phyloP scores from a whole-genome alignment of 2,113 vertebrate species.

The Psittacus erithacus region DNA sequence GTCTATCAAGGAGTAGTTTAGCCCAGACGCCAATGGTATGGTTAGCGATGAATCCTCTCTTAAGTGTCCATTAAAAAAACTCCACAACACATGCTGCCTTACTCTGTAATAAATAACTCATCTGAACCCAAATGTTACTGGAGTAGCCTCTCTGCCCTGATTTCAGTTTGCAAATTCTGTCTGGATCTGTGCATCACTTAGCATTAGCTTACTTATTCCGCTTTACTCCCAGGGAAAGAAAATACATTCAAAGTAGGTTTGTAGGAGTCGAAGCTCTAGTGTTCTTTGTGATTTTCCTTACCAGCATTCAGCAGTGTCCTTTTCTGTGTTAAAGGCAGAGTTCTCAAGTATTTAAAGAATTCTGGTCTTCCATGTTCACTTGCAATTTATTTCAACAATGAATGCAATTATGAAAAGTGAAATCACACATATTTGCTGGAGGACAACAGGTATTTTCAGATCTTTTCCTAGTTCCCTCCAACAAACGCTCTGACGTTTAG shows the following conservation, averaged over 20 bases:
- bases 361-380: not conserved
- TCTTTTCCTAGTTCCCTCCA: conserved; percentile 12
- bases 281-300: not conserved
- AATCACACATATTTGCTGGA: conserved; percentile 16
- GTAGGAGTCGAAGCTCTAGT: not conserved
- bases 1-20: not conserved
- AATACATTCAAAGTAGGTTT: not conserved
- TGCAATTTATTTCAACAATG: conserved; percentile 13
- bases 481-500: conserved; percentile 53
- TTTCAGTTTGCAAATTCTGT: not conserved
- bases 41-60: not conserved
- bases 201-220: not conserved
- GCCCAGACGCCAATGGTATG: not conserved
- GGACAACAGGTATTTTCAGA: conserved; percentile 28
- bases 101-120: not conserved
- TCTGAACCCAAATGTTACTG: not conserved
- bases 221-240: not conserved
- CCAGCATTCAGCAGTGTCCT: not conserved
- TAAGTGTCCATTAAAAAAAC: not conserved
- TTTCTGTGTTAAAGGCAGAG: not conserved
- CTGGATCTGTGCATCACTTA: not conserved
- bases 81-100: not conserved
- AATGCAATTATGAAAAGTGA: conserved; percentile 46
- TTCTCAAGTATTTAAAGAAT: conserved; percentile 5
- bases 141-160: not conserved